These are phyloP conservation scores for Chymomyza procnemis DNA, from an alignment of 2,888 invertebrate genomes.

Conservation along the genomic window DNA sequence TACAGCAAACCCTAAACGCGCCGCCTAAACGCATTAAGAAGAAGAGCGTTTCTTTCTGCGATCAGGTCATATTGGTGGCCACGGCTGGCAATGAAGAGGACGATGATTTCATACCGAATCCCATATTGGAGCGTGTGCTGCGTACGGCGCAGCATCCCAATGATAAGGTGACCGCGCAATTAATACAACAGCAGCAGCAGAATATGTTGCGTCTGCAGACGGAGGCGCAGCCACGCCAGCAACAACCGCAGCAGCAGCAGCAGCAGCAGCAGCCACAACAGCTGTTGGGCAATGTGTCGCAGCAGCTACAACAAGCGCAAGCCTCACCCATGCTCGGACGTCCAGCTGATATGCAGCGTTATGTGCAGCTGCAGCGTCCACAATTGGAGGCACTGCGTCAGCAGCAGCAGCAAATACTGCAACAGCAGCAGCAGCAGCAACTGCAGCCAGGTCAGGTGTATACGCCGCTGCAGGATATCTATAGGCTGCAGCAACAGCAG, in stretches of 20 bases:
- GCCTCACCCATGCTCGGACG: conserved; percentile 69
- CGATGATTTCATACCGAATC: conserved; percentile 93
- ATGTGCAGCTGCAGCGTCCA: conserved; percentile 74
- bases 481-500: conserved; percentile 71
- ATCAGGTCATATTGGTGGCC: conserved; percentile 94
- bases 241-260: conserved; percentile 51
- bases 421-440: conserved; percentile 72
- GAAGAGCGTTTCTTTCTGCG: conserved; percentile 96
- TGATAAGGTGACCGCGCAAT: conserved; percentile 79
- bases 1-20: conserved; percentile 80
- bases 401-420: conserved; percentile 57
- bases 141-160: conserved; percentile 87
- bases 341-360: conserved; percentile 74
- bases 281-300: conserved; percentile 26
- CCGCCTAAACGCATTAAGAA: conserved; percentile 85
- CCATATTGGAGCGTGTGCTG: conserved; percentile 90
- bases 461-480: conserved; percentile 73
- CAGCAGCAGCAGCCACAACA: conserved; percentile 36
- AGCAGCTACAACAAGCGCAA: conserved; percentile 47
- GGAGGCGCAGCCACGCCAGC: conserved; percentile 75
- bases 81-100: conserved; percentile 95
- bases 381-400: conserved; percentile 66
- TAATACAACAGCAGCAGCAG: conserved; percentile 79
- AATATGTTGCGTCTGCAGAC: conserved; percentile 80
- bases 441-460: conserved; percentile 69